These are phyloP conservation scores for Poecilia velifera DNA, from an alignment of 2,797 vertebrate genomes.

Conservation along the genomic window DNA sequence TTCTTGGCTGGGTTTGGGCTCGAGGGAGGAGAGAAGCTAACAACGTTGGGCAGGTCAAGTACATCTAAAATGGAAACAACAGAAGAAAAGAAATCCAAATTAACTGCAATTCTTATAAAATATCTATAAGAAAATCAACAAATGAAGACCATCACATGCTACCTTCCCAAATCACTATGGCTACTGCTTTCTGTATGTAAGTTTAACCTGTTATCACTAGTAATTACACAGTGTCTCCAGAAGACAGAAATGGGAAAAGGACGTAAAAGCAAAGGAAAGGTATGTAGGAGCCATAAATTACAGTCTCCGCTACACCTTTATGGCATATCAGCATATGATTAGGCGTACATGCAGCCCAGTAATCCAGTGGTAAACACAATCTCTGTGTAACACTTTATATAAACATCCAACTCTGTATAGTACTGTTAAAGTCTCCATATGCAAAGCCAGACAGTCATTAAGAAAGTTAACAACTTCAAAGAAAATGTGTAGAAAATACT, in stretches of 20 bases:
- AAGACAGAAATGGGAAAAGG: slow-evolving; percentile 35
- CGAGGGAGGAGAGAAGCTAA: slow-evolving; percentile 87
- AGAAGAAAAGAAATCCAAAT: slow-evolving; percentile 23
- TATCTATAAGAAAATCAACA: slow-evolving; percentile 27
- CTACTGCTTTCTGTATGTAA: slow-evolving; percentile 11
- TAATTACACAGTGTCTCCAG: slow-evolving; percentile 33
- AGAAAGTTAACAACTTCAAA: slow-evolving; percentile 32
- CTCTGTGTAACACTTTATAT: slow-evolving; percentile 16
- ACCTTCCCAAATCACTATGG: slow-evolving; percentile 18
- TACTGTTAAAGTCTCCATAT: slow-evolving; percentile 24
- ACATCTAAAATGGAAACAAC: slow-evolving; percentile 70
- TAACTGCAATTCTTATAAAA: slow-evolving; percentile 1
- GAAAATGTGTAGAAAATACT: background rate
- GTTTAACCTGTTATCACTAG: slow-evolving; percentile 29
- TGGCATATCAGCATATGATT: slow-evolving; percentile 57
- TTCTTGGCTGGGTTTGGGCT: slow-evolving; percentile 93
- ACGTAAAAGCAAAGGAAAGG: slow-evolving; percentile 35
- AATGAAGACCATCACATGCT: slow-evolving; percentile 15
- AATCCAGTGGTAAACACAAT: slow-evolving; percentile 53
- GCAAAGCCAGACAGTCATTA: slow-evolving; percentile 41
- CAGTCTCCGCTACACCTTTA: slow-evolving; percentile 40
- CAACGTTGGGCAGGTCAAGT: slow-evolving; percentile 74
- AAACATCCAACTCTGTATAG: slow-evolving; percentile 45
- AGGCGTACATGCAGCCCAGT: slow-evolving; percentile 54
- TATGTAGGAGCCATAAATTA: slow-evolving; percentile 50